phyloP scores from a whole-genome alignment of 2,888 invertebrate genomes.

The Slavum lentiscoides region DNA sequence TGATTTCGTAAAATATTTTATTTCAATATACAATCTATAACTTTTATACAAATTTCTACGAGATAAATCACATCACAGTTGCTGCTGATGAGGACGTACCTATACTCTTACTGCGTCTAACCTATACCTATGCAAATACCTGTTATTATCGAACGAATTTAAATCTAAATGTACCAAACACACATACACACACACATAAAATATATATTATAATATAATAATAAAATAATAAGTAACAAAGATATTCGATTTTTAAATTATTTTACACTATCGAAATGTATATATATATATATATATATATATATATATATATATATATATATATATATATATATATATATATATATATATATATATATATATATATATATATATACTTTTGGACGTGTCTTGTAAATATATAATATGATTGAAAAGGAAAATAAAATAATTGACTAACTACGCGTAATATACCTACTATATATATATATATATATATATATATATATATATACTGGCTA shows the following conservation, averaged over 20 bases:
- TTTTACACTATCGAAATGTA: not conserved
- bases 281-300: not conserved
- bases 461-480: not conserved
- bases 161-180: slow-evolving; percentile 36
- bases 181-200: slow-evolving; percentile 12
- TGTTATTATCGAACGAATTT: not conserved
- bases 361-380: slow-evolving; percentile 2
- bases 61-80: slow-evolving; percentile 52
- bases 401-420: not conserved
- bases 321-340: not conserved
- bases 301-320: slow-evolving; percentile 1
- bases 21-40: slow-evolving; percentile 29
- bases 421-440: slow-evolving; percentile 26
- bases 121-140: not conserved
- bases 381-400: slow-evolving; percentile 7
- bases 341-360: not conserved
- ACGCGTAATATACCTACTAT: not conserved
- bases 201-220: not conserved
- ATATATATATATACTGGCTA: not conserved
- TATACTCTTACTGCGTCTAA: not conserved
- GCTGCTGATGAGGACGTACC: slow-evolving; percentile 40
- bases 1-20: slow-evolving; percentile 17
- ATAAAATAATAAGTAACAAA: slow-evolving; percentile 39
- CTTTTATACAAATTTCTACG: slow-evolving; percentile 46
- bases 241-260: slow-evolving; percentile 13